These are phyloP conservation scores for Sibirionetta formosa DNA, from an alignment of 2,797 vertebrate species.

Conservation along the genomic window DNA sequence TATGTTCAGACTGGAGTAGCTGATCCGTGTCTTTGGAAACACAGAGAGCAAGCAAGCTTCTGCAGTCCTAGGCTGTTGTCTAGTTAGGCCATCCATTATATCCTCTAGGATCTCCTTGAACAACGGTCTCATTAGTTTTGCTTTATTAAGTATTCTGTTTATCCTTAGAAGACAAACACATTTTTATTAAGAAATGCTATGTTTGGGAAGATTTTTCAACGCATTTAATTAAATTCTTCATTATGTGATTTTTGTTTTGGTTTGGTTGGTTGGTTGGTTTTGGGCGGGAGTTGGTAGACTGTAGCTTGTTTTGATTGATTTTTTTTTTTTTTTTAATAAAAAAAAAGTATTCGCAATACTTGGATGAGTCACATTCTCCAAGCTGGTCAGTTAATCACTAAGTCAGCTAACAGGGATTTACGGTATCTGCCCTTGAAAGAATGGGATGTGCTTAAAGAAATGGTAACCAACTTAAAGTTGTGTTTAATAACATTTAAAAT, in stretches of 20 bases:
- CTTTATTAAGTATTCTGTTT: slow-evolving; percentile 20
- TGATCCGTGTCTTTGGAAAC: neutral
- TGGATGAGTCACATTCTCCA: neutral
- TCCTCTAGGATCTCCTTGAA: neutral
- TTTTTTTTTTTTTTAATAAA: neutral
- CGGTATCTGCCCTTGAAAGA: neutral
- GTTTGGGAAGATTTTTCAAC: neutral
- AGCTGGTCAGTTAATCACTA: neutral
- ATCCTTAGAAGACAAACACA: neutral
- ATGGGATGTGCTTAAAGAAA: slow-evolving; percentile 29
- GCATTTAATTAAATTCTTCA: neutral
- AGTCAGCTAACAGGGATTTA: neutral
- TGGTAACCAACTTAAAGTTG: neutral
- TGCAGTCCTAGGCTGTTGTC: neutral
- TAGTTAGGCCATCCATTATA: neutral
- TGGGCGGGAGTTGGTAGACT: neutral
- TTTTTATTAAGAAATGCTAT: neutral
- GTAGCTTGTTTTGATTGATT: neutral
- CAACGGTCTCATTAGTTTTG: neutral
- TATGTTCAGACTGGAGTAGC: neutral
- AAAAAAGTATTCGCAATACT: neutral
- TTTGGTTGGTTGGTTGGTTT: neutral
- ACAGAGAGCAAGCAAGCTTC: neutral
- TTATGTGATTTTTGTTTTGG: neutral
- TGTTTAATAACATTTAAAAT: slow-evolving; percentile 43